Evolutionary conservation across 2,113 vertebrate genomes (phyloP), one percentile per base, ranked within the genome.

Genomic region (Proteles cristata): DNA sequence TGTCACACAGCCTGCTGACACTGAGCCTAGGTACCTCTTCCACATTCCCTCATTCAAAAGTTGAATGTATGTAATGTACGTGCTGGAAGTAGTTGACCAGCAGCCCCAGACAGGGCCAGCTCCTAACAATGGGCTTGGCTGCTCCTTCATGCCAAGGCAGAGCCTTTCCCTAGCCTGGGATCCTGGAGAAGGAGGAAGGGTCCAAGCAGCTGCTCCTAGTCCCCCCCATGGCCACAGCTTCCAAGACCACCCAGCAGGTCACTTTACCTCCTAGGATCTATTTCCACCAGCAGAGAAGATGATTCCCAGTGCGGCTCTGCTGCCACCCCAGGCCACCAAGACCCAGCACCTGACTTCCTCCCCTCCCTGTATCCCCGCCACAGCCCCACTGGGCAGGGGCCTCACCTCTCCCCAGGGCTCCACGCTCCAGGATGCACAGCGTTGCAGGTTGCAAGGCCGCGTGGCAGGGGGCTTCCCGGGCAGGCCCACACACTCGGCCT

Each of bases 371-470:
- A 39, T 1, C 12, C 5, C 53, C 1, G 0, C 16, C 23, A 50
- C 0, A 26, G 25, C 4, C 88, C 2, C 0, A 2, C 1, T 5
- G 0, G 23, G 4, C 39, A 33, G 11, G 4, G 16, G 50, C 88
- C 99, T 98, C 90, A 99, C 99, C 98, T 98, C 88, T 2, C 99
- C 99, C 99, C 99, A 99, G 35, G 98, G 97, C 15, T 98, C 98
- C 0, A 93, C 90, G 0, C 81, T 99, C 99, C 99, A 99, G 88
- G 98, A 97, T 0, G 99, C 98, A 3, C 99, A 99, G 88, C 94
- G 98, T 2, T 99, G 99, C 97, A 99, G 84, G 98, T 99, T 99
- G 98, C 99, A 99, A 85, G 99, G 99, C 98, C 99, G 99, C n/a
- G 98, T 98, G 88, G 98, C n/a, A 5, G 97, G 98, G 0, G 99